Base-by-base conservation (phyloP, 2,113 vertebrate species). In the Prolemur simus region DNA sequence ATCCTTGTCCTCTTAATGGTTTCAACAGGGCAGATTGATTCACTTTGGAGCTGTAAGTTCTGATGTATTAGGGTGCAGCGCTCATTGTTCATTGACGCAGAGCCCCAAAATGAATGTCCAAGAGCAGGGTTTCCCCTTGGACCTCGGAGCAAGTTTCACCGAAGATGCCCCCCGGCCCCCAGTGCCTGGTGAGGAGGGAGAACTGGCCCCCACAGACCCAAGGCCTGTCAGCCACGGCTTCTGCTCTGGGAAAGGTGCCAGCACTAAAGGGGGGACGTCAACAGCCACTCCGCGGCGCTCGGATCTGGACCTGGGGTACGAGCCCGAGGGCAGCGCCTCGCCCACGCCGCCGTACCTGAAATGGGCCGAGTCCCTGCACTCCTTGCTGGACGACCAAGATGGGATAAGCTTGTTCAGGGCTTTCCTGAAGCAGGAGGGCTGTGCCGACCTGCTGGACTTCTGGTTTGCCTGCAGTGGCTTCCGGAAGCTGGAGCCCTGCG, bases 401-500 rank as follows among this genome's bases (percentile, higher is more conserved):
- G 99, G 99, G 90, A 99, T 99, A 95, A 99, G 99, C 91, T 98
- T 99, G 94, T 99, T 99, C 96, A 98, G 99, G 98, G 99, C 99
- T 97, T 99, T 99, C 98, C 99, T 99, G 96, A 99, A 99, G 97
- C 99, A 99, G 98, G 99, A 99, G 98, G 99, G 98, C 77, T 99
- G 99, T 1, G 99, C 99, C 0, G 99, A 99, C 94, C 97, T 99
- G 98, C 98, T 99, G 98, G 99, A 99, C 98, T 99, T 99, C 98
- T 99, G 99, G 99, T 99, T 99, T 58, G 99, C 99, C 6, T 99
- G 99, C 98, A 99, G 99, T 0, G 99, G 99, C 97, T 99, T 99
- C 98, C 98, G 99, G 88, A 99, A 99, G 96, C 99, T 99, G 87
- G 99, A 99, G 97, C 99, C 98, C 0, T 99, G 98, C 0, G 98